Evolutionary conservation across 2,888 invertebrate species (phyloP), one percentile per base, ranked within the genome.

Genomic region (Rhingia campestris): DNA sequence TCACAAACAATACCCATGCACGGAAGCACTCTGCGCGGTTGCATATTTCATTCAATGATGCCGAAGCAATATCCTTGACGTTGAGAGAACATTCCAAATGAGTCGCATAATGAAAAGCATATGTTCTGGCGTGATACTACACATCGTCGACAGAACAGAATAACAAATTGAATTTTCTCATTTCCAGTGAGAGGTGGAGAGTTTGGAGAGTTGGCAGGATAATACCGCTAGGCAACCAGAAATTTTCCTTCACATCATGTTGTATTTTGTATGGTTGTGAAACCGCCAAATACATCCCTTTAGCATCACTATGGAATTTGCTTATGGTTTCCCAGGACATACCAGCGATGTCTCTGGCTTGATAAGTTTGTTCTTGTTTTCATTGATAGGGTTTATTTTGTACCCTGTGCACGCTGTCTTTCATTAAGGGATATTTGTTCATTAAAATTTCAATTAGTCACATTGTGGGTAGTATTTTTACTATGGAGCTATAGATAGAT

Each of bases 61-160:
- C 30, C 37, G 51, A 64, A 51, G 12, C n/a, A 51, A 51, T 51
- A 51, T 51, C 51, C 39, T 51, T 51, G 49, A 22, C 22, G 22
- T 32, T n/a, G n/a, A 35, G 35, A 32, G 39, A 63, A 61, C 47
- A 67, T 66, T 59, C 51, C 67, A 51, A 67, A 76, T 75, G 66
- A 67, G 51, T 45, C 53, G 59, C 51, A 58, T 41, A 69, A 54
- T 45, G 59, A 76, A 43, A 53, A 53, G 12, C n/a, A 10, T 61
- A 59, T 67, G 67, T 54, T 59, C 51, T 12, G 22, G 45, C 47
- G 14, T 12, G 14, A 6, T 33, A 3, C n/a, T 14, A 41, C 12
- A 61, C 39, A 56, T 22, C 22, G 22, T 22, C 22, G 22, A 22
- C 22, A 39, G 49, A 51, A 66, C 64, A 59, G 22, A 43, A 51